phyloP scores from a whole-genome alignment of 2,797 vertebrate genomes.

The Anas capensis region DNA sequence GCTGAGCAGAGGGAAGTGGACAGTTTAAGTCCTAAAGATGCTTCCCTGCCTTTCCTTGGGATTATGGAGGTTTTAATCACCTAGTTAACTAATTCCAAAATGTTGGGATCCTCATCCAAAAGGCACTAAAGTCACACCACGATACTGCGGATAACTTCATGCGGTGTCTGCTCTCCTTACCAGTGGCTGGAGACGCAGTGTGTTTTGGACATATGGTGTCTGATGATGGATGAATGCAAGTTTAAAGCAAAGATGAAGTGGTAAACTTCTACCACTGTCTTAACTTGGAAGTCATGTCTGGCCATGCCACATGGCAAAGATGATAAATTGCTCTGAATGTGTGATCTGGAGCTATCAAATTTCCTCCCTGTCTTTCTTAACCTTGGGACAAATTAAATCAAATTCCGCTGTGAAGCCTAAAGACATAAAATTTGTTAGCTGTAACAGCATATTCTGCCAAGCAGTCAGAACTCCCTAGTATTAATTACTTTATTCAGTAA shows the following conservation, averaged over 20 bases:
- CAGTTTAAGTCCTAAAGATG: neutral
- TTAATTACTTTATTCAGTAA: constrained; percentile 82
- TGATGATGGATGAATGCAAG: neutral
- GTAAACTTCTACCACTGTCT: constrained; percentile 25
- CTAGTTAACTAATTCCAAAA: neutral
- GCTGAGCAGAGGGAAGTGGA: neutral
- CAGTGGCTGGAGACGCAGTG: rapidly evolving
- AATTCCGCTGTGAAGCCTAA: constrained; percentile 67
- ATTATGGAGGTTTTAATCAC: neutral
- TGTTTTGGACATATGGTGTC: neutral
- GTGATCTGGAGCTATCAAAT: constrained; percentile 65
- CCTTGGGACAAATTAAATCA: constrained; percentile 84
- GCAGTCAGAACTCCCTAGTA: constrained; percentile 72
- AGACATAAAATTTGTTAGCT: constrained; percentile 79
- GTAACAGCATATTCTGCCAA: constrained; percentile 77
- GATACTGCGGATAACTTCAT: neutral
- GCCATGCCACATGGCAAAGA: neutral
- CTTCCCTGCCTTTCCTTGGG: neutral
- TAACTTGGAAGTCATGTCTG: neutral
- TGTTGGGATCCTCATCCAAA: neutral
- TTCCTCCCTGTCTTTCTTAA: constrained; percentile 73
- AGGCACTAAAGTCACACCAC: rapidly evolving
- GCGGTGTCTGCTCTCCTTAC: neutral
- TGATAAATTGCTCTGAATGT: constrained; percentile 53
- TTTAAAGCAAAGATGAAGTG: constrained; percentile 29